phyloP scores from a whole-genome alignment of 1,140 invertebrate species.

The Diorhabda sublineata region DNA sequence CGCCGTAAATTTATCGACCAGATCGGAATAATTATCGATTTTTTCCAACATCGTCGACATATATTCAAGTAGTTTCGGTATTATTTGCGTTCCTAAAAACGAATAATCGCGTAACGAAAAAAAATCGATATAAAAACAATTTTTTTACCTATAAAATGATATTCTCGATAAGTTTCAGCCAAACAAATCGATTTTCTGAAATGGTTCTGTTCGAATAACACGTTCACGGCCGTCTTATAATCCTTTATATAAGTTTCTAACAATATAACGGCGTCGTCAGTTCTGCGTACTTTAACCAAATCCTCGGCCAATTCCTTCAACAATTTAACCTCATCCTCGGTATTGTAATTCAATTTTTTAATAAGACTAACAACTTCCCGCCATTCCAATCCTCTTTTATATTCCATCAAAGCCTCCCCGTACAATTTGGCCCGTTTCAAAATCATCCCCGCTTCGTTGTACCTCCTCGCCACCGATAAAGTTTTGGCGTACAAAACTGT shows the following conservation, averaged over 20 bases:
- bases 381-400: slow-evolving; percentile 26
- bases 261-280: slow-evolving; percentile 29
- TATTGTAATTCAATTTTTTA: slow-evolving; percentile 12
- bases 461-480: slow-evolving; percentile 18
- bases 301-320: slow-evolving; percentile 22
- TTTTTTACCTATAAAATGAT: slow-evolving; percentile 27
- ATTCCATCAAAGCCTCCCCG: slow-evolving; percentile 26
- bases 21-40: slow-evolving; percentile 19
- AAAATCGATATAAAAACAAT: not conserved
- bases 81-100: slow-evolving; percentile 18
- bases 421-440: slow-evolving; percentile 28
- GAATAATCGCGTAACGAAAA: not conserved
- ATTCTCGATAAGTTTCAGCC: slow-evolving; percentile 19
- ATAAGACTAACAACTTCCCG: slow-evolving; percentile 24
- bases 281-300: slow-evolving; percentile 15
- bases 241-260: slow-evolving; percentile 25
- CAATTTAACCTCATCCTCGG: slow-evolving; percentile 10
- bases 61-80: slow-evolving; percentile 22
- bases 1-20: slow-evolving; percentile 15
- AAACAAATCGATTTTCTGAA: slow-evolving; percentile 28
- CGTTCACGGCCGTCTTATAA: slow-evolving; percentile 22
- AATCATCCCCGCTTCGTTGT: slow-evolving; percentile 28
- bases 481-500: slow-evolving; percentile 25
- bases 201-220: slow-evolving; percentile 17
- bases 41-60: slow-evolving; percentile 21